These are phyloP conservation scores for Oeneis ivallda DNA, from an alignment of 2,888 invertebrate species.

Conservation along the genomic window DNA sequence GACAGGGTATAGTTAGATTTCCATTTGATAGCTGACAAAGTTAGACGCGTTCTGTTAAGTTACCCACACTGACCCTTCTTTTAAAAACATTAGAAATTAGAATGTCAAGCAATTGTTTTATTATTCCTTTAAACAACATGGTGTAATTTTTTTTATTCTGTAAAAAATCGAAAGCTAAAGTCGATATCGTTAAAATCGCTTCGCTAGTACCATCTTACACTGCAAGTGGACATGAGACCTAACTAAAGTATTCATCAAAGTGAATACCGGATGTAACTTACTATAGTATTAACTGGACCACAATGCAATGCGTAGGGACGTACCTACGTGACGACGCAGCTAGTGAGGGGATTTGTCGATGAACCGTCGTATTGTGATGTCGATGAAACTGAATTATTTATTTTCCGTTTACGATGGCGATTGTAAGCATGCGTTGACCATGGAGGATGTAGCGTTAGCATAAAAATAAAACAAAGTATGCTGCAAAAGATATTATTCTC, in stretches of 20 bases:
- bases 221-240: background rate
- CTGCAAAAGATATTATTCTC: no score
- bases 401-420: slow-evolving; percentile 7
- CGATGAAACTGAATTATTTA: slow-evolving; percentile 18
- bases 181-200: no score
- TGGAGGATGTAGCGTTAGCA: background rate
- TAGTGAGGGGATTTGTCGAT: slow-evolving; percentile 47
- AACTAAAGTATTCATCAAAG: slow-evolving; percentile 6
- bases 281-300: slow-evolving; percentile 45
- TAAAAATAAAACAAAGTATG: background rate
- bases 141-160: no score
- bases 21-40: no score
- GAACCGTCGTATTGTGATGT: background rate
- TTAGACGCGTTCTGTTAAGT: no score
- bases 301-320: slow-evolving; percentile 40
- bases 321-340: slow-evolving; percentile 47
- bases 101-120: no score
- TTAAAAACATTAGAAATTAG: no score
- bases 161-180: no score
- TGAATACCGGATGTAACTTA: slow-evolving; percentile 29
- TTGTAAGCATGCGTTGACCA: background rate
- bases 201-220: background rate
- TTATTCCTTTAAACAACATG: no score
- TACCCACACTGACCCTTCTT: no score
- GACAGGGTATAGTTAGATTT: no score